These are phyloP conservation scores for Pseudomyrmex flavicornis DNA, from an alignment of 1,140 invertebrate species.

Conservation along the genomic window DNA sequence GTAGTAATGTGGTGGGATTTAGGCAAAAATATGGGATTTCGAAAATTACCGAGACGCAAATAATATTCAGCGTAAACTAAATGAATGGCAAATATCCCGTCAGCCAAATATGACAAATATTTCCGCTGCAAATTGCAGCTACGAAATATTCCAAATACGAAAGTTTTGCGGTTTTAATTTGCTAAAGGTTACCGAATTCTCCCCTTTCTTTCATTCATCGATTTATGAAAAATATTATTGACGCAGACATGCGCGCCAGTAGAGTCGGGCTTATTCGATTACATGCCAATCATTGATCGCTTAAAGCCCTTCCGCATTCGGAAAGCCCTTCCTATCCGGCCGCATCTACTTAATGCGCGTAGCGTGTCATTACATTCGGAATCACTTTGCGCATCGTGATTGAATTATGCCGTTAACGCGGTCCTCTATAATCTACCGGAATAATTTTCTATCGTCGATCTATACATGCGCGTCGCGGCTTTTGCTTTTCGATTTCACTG, in stretches of 20 bases:
- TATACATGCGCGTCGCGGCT: conserved; percentile 36
- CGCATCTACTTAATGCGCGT: conserved; percentile 65
- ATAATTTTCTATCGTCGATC: conserved; percentile 68
- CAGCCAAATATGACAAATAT: conserved; percentile 17
- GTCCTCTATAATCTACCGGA: conserved; percentile 62
- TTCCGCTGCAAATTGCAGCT: neutral
- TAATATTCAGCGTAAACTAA: neutral
- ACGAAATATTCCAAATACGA: neutral
- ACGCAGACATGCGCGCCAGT: conserved; percentile 16
- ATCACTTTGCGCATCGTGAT: conserved; percentile 68
- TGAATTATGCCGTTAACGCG: conserved; percentile 64
- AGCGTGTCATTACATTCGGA: conserved; percentile 69
- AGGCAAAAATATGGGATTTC: neutral
- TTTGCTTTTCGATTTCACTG: conserved; percentile 5
- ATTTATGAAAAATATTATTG: conserved; percentile 61
- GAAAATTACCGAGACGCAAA: conserved; percentile 27
- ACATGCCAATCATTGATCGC: conserved; percentile 63
- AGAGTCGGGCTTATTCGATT: conserved; percentile 59
- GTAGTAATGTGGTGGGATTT: conserved; percentile 38
- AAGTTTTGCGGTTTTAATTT: conserved; percentile 47
- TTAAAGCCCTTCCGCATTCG: conserved; percentile 67
- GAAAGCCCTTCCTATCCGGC: conserved; percentile 65
- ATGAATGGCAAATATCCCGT: too few species aligned
- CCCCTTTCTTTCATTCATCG: neutral
- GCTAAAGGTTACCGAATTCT: conserved; percentile 8